phyloP scores from a whole-genome alignment of 2,113 vertebrate species.

The Psilopogon haemacephalus region DNA sequence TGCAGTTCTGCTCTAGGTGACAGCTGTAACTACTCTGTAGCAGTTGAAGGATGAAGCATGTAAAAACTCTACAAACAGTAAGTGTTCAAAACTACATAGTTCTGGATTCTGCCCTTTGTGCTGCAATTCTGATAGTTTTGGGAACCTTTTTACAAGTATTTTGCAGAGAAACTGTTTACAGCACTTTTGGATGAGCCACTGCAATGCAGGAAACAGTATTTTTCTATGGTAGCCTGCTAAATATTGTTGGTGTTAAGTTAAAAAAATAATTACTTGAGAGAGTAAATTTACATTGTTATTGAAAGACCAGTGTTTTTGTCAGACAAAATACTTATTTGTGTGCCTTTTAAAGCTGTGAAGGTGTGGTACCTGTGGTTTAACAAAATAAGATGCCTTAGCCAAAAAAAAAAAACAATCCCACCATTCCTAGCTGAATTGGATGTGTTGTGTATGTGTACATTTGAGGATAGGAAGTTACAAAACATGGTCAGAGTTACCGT shows the following conservation, averaged over 20 bases:
- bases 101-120: neutral
- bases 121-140: neutral
- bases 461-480: neutral
- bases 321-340: neutral
- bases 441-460: neutral
- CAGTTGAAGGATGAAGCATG: neutral
- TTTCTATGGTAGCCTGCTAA: neutral
- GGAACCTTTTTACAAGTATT: neutral
- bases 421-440: neutral
- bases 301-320: neutral
- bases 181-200: neutral
- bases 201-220: neutral
- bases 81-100: neutral
- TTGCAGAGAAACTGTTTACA: neutral
- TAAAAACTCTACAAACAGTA: neutral
- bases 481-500: neutral
- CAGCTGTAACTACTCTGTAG: neutral
- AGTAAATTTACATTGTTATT: neutral
- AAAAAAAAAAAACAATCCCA: neutral
- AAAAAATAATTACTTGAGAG: neutral
- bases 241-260: neutral
- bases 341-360: neutral
- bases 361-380: neutral
- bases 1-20: neutral
- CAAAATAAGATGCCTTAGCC: neutral